Base-by-base conservation (phyloP, 2,888 invertebrate species). In the Gisinianus flammeolus region DNA sequence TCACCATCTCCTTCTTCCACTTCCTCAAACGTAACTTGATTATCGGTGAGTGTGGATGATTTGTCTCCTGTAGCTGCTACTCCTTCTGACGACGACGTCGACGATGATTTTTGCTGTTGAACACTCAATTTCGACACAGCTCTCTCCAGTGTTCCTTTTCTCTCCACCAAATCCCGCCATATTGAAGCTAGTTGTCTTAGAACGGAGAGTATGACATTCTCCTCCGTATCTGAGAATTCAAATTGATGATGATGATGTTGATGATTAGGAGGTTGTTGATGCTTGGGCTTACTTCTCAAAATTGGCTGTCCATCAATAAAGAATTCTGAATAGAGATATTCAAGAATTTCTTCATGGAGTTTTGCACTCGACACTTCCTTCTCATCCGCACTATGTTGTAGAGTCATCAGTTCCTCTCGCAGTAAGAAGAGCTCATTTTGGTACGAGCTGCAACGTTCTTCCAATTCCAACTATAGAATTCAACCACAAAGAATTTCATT, bases 71-170 rank as follows among this genome's bases (percentile, higher is more conserved):
- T 56, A 22, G 31, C 54, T 35, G 44, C n/a, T 33, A 30, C 22
- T 64, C 54, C 56, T 8, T 8, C 75, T 67, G 69, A 69, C 67
- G 78, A 73, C 76, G 75, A 68, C 68, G 77, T 66, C 67, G 79
- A 77, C 72, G 68, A 69, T 62, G 62, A 58, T 58, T 56, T 72
- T 44, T 82, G 80, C 56, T 79, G 74, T 74, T 73, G 76, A 52
- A 81, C 77, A 64, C 85, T 86, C 10, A 87, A 76, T 73, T 88
- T 87, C 0, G 85, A 85, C 0, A 88, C 82, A 79, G 86, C 87
- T 81, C 86, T 86, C 83, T 87, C 88, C 80, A 87, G 81, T 78
- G 86, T 85, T 22, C 87, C 87, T 78, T 87, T 86, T 81, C 87
- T 87, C 86, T 84, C 84, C 28, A 81, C 77, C 24, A 84, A 77